Percentiles rank a stretch among this genome's conserved stretches.
Evolutionary conservation across 2,888 invertebrate genomes (phyloP).

Genomic region (Argyresthia albistria): DNA sequence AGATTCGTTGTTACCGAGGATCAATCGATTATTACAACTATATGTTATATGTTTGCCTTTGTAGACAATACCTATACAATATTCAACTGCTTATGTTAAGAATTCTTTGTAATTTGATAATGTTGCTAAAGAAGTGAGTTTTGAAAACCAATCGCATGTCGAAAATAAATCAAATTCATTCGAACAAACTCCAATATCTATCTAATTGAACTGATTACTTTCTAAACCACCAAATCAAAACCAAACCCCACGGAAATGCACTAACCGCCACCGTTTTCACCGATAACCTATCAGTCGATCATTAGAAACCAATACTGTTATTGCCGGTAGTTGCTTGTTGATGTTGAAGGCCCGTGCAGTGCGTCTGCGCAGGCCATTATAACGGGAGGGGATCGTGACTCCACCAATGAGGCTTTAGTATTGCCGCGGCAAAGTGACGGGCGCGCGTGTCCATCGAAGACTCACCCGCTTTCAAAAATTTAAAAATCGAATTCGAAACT

Average conservation of each 20-base stretch:
- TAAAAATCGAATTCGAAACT: constrained; percentile 20
- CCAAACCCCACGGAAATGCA: background rate
- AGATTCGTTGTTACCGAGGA: too few species aligned
- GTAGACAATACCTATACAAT: too few species aligned
- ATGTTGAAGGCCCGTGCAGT: constrained; percentile 13
- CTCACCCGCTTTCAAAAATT: constrained; percentile 8
- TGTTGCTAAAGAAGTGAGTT: too few species aligned
- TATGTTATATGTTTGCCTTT: too few species aligned
- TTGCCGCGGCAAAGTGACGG: constrained; percentile 35
- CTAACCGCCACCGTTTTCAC: constrained; percentile 22
- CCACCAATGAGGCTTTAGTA: constrained; percentile 38
- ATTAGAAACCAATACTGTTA: constrained; percentile 29
- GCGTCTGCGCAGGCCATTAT: constrained; percentile 6
- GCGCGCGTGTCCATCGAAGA: constrained; percentile 29
- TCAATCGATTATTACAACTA: too few species aligned
- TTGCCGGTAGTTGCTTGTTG: constrained; percentile 22
- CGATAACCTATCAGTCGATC: constrained; percentile 39
- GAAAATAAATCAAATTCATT: too few species aligned
- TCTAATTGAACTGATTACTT: too few species aligned
- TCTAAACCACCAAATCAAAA: background rate
- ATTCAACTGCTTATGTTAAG: too few species aligned
- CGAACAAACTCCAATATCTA: too few species aligned
- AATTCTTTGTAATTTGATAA: too few species aligned
- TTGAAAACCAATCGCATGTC: too few species aligned
- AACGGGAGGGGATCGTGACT: background rate